Base-by-base conservation (phyloP, 2,888 invertebrate species). In the Drosophila neotestacea region DNA sequence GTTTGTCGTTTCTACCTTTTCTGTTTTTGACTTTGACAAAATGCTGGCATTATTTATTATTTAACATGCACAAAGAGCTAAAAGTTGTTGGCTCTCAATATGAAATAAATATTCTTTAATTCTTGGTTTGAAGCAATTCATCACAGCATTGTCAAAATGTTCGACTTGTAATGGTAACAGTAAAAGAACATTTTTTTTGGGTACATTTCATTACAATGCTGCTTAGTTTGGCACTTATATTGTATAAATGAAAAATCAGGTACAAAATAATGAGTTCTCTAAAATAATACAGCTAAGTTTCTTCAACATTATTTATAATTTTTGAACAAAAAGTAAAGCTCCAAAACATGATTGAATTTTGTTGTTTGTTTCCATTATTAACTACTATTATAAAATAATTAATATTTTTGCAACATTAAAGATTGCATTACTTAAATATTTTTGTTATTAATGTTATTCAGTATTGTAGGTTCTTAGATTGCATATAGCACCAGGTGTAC, bases 1-100 rank as follows among this genome's bases (percentile, higher is more conserved):
- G 48, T 16, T 51, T 51, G 38, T 61, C 46, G 36, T 47, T 66
- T 76, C 36, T 71, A 70, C 52, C 62, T 68, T 62, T 60, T 52
- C 61, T 84, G 81, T 44, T 50, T 28, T 54, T 70, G 85, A 84
- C 88, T 82, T 82, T 84, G 88, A 84, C 77, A 85, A 82, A 87
- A 77, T 65, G 77, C 62, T 65, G 66, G 72, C 72, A 73, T 63
- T 63, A 73, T 56, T 70, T 76, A 71, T 67, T 63, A 71, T 70
- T 64, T 38, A 70, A 69, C 70, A 65, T 70, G 63, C 55, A 63
- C 51, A 69, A 62, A 55, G 70, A 58, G 56, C 63, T 58, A 64
- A 63, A 34, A 51, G 65, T 67, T 55, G 11, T 22, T 46, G 32
- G 22, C n/a, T 38, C n/a, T 51, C 55, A 32, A 22, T n/a, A n/a